A percentile compares a stretch with the other conserved stretches of the same genome.
Evolutionary conservation across 2,888 invertebrate species (phyloP).

Genomic region (Mantis religiosa): DNA sequence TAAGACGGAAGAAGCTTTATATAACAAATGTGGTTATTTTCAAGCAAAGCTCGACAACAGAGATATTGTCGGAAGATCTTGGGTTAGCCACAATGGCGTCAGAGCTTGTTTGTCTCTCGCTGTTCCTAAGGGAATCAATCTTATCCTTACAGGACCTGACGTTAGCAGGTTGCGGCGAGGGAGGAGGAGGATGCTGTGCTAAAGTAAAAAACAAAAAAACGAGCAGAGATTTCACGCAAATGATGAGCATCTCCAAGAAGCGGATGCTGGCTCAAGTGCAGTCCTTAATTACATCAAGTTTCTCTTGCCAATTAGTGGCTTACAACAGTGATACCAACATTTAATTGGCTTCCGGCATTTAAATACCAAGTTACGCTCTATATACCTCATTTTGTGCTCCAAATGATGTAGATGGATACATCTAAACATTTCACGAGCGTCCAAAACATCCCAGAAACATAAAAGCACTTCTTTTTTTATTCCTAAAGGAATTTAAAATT

Average conservation of each 20-base stretch:
- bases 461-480: too few relatives aligned
- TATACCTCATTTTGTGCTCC: neutral
- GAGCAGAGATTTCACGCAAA: neutral
- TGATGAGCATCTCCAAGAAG: neutral
- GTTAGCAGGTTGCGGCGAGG: too few relatives aligned
- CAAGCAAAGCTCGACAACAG: too few relatives aligned
- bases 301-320: neutral
- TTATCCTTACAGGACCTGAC: neutral
- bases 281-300: neutral
- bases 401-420: too few relatives aligned
- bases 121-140: neutral
- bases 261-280: neutral
- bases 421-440: too few relatives aligned
- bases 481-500: too few relatives aligned
- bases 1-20: too few relatives aligned
- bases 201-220: neutral
- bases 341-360: neutral
- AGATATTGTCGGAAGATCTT: too few relatives aligned
- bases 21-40: too few relatives aligned
- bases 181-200: neutral
- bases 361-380: neutral
- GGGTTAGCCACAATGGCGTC: neutral
- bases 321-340: neutral
- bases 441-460: too few relatives aligned
- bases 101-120: neutral